Evolutionary conservation across 2,888 invertebrate species (phyloP).

Genomic region (Eurois occulta): DNA sequence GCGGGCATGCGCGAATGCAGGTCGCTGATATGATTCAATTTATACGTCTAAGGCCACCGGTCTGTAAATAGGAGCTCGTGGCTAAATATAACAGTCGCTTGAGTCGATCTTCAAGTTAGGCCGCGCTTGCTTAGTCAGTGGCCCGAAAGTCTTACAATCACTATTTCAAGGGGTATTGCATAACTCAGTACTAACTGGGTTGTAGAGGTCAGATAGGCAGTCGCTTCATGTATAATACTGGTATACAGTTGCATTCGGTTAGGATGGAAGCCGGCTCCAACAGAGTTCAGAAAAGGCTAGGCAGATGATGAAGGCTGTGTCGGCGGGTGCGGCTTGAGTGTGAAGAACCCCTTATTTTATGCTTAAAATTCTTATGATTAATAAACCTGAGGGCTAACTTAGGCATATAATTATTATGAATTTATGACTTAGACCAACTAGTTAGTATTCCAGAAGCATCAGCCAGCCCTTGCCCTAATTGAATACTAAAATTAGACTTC

Average conservation of each 20-base stretch:
- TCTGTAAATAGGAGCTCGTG: background rate
- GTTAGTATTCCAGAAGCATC: slow-evolving; percentile 49
- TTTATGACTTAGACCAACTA: slow-evolving; percentile 30
- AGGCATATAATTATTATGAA: slow-evolving; percentile 48
- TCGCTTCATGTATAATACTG: background rate
- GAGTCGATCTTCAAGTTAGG: background rate
- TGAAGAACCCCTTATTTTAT: slow-evolving; percentile 26
- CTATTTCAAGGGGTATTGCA: background rate
- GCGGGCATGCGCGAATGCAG: too few species aligned
- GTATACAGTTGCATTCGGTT: background rate
- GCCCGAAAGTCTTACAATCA: background rate
- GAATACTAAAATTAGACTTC: slow-evolving; percentile 49
- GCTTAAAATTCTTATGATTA: slow-evolving; percentile 60
- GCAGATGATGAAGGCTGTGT: background rate
- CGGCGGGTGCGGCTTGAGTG: background rate
- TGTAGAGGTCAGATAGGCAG: too few species aligned
- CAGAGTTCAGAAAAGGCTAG: background rate
- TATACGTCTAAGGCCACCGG: background rate
- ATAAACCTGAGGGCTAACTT: slow-evolving; percentile 34
- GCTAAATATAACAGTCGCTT: background rate
- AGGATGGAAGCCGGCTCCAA: background rate
- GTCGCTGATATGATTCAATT: background rate
- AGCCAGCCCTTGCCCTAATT: slow-evolving; percentile 43
- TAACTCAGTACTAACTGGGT: background rate
- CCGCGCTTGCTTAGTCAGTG: background rate